Conservation (phyloP, 2,113 vertebrate species). For the Caracal caracal region DNA sequence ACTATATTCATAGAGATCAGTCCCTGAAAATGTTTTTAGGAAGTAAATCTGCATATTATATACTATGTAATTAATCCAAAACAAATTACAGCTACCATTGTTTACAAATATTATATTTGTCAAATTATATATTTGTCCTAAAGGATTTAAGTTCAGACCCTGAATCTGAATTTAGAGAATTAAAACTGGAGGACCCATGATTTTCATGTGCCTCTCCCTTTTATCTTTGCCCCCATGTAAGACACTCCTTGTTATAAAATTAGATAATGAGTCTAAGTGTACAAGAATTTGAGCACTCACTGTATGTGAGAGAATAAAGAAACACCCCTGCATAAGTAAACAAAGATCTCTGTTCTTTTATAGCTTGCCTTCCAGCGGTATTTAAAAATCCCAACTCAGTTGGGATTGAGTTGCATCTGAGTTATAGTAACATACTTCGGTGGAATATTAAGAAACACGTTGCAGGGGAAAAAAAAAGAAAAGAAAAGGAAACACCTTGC, state of each 20-base stretch:
- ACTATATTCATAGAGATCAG: neutral
- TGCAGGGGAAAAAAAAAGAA: neutral
- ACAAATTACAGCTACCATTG: neutral
- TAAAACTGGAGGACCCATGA: neutral
- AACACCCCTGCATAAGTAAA: neutral
- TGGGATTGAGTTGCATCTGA: neutral
- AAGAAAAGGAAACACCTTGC: neutral
- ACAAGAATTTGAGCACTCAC: neutral
- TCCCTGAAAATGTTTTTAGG: neutral
- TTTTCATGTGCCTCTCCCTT: neutral
- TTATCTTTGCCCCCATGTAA: neutral
- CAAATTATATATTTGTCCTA: neutral
- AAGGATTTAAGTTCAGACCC: neutral
- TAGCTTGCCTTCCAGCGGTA: neutral
- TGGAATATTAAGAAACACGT: neutral
- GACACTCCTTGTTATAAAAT: neutral
- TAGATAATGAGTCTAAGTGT: neutral
- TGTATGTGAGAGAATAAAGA: neutral
- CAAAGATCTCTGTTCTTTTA: neutral
- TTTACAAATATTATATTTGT: neutral
- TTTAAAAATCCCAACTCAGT: neutral
- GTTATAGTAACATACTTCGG: neutral
- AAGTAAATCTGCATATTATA: neutral
- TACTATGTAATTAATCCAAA: neutral
- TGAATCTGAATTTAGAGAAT: neutral